Percentiles rank a stretch among this genome's conserved stretches.
Conservation (phyloP, 2,888 invertebrate species). For the Caenorhabditis sulstoni region DNA sequence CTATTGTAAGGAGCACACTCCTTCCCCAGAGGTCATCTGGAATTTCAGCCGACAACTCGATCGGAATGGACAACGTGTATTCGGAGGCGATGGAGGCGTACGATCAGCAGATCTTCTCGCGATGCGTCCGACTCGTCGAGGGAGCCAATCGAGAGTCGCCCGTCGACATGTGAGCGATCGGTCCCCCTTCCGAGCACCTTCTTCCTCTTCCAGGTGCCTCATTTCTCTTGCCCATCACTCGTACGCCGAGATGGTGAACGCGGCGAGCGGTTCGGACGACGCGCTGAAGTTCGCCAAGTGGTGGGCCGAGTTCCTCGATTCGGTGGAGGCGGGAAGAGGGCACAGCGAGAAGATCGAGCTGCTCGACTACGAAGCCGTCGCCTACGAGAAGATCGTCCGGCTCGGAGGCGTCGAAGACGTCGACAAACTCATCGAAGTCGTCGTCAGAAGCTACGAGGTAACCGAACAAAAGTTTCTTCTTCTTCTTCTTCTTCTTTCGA, state of each 20-base stretch:
- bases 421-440: slow-evolving; percentile 49
- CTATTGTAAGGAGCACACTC: slow-evolving; percentile 44
- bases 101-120: slow-evolving; percentile 68
- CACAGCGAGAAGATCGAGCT: slow-evolving; percentile 56
- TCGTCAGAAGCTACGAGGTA: slow-evolving; percentile 52
- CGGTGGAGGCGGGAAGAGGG: slow-evolving; percentile 56
- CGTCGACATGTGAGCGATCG: slow-evolving; percentile 48
- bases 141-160: slow-evolving; percentile 60
- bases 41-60: slow-evolving; percentile 46
- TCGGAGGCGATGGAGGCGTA: slow-evolving; percentile 62
- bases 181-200: neutral
- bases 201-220: slow-evolving; percentile 48
- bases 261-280: slow-evolving; percentile 56
- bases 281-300: slow-evolving; percentile 61
- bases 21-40: neutral
- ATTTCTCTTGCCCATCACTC: slow-evolving; percentile 66
- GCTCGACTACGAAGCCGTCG: slow-evolving; percentile 56
- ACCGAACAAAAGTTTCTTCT: neutral
- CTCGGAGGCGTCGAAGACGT: slow-evolving; percentile 37
- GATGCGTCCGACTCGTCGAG: slow-evolving; percentile 65
- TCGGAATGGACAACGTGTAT: slow-evolving; percentile 45
- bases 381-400: slow-evolving; percentile 41
- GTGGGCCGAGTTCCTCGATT: slow-evolving; percentile 66
- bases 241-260: slow-evolving; percentile 62
- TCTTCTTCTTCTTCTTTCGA: no score